Percentiles rank a stretch among this genome's conserved stretches.
phyloP scores from a whole-genome alignment of 2,113 vertebrate genomes.

The Pomatorhinus ruficollis region DNA sequence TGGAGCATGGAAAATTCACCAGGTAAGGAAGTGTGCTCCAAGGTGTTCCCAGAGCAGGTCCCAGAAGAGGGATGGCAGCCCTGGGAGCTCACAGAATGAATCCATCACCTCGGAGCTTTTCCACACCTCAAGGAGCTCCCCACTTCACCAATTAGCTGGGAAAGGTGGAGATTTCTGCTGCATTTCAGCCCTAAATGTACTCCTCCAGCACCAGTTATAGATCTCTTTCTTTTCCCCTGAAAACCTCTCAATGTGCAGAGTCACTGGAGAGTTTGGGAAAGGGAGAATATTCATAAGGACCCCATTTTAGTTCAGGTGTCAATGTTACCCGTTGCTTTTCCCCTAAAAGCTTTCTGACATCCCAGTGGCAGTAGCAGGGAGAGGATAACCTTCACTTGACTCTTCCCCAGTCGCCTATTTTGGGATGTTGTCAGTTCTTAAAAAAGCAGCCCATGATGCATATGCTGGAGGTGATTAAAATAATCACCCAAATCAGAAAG shows the following conservation, averaged over 20 bases:
- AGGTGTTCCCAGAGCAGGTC: neutral
- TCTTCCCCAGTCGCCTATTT: conserved; percentile 1
- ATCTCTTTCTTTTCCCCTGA: neutral
- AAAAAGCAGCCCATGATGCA: neutral
- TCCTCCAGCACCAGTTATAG: neutral
- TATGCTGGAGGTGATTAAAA: conserved; percentile 18
- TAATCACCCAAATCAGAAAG: conserved; percentile 8
- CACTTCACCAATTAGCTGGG: neutral
- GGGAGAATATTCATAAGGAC: neutral
- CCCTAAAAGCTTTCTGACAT: neutral
- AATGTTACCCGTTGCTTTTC: neutral
- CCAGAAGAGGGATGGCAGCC: neutral
- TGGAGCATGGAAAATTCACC: neutral
- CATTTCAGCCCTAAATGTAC: neutral
- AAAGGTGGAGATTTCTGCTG: neutral
- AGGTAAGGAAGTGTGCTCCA: neutral
- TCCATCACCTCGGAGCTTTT: neutral
- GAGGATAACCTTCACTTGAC: conserved; percentile 39
- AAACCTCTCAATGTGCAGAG: neutral
- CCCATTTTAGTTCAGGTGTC: neutral
- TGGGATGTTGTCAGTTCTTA: neutral
- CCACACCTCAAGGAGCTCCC: neutral
- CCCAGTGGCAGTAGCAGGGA: neutral
- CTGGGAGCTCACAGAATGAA: neutral
- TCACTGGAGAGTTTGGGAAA: neutral